Evolutionary conservation across 2,888 invertebrate species (phyloP), one percentile per base, ranked within the genome.

Genomic region (Athalia rosae): DNA sequence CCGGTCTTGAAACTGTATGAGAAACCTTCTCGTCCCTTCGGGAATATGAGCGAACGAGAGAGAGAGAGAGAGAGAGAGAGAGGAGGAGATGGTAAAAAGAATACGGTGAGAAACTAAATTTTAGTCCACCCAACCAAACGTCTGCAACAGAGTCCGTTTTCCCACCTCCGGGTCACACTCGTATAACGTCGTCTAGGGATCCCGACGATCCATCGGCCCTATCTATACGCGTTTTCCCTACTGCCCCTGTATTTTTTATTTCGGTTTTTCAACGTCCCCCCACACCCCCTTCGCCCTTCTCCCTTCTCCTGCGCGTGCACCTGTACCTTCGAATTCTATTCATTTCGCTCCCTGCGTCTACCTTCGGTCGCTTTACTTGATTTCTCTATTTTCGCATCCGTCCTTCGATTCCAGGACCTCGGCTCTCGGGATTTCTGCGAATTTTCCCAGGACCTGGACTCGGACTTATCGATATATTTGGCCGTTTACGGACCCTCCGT

Each of bases 71-170:
- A 79, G 78, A 79, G 81, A 78, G 80, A 63, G 79, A 76, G 77
- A 78, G 78, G 79, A 79, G 76, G 76, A 63, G 79, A 79, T 4
- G 4, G 4, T 82, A 80, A 76, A 80, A 53, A 69, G 47, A 58
- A 56, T 11, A 56, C 28, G 7, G n/a, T 5, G 64, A 48, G 6
- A 67, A 50, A 67, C 67, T 50, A 53, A 67, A 67, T 67, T 67
- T 67, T 53, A 67, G 67, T 67, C 67, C 50, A 11, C 67, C 5
- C 28, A 28, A 28, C 28, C 28, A 28, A 28, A 28, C 28, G 28
- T 28, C 28, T 28, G 28, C 28, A 28, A 11, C 15, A 28, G 28
- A 28, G 67, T 41, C 50, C 67, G 67, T 48, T 67, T 43, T 50
- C 28, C 2, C 28, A 0, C 28, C 28, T 2, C 28, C 28, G 3